These are phyloP conservation scores for Sinodicranocentrus sp. DNA, from an alignment of 2,888 invertebrate species.

Conservation along the genomic window DNA sequence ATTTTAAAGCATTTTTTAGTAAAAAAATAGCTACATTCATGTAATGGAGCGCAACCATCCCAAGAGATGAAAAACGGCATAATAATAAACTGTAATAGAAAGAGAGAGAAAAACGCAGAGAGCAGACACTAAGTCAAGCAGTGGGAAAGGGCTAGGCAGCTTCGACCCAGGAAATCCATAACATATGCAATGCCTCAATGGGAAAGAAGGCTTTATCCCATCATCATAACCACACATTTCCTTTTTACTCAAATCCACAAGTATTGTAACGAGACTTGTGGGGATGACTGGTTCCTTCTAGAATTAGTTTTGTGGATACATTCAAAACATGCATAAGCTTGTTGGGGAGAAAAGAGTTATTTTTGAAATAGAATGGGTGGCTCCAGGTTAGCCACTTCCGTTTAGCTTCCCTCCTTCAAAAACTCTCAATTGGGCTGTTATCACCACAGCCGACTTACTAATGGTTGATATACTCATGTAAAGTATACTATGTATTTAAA, in stretches of 20 bases:
- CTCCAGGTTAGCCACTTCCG: slow-evolving; percentile 64
- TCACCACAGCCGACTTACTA: too few species aligned
- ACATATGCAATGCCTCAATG: slow-evolving; percentile 19
- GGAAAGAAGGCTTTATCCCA: slow-evolving; percentile 22
- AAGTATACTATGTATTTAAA: too few species aligned
- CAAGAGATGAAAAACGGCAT: too few species aligned
- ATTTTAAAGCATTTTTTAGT: neutral
- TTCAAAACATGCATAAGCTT: neutral
- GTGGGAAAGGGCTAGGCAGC: slow-evolving; percentile 16
- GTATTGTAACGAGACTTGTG: neutral
- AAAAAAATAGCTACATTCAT: neutral
- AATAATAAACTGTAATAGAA: neutral
- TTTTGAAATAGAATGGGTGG: slow-evolving; percentile 34
- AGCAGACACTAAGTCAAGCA: slow-evolving; percentile 10
- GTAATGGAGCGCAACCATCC: too few species aligned
- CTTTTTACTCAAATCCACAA: slow-evolving; percentile 41
- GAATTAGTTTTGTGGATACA: too few species aligned
- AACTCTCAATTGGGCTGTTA: too few species aligned
- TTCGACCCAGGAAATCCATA: slow-evolving; percentile 34
- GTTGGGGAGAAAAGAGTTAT: slow-evolving; percentile 10
- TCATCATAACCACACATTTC: slow-evolving; percentile 48
- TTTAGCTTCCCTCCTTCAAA: slow-evolving; percentile 45
- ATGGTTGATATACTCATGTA: too few species aligned
- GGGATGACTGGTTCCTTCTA: neutral
- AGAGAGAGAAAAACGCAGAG: neutral